Conservation (phyloP, 2,888 invertebrate species). For the Scrobipalpa atriplicella region DNA sequence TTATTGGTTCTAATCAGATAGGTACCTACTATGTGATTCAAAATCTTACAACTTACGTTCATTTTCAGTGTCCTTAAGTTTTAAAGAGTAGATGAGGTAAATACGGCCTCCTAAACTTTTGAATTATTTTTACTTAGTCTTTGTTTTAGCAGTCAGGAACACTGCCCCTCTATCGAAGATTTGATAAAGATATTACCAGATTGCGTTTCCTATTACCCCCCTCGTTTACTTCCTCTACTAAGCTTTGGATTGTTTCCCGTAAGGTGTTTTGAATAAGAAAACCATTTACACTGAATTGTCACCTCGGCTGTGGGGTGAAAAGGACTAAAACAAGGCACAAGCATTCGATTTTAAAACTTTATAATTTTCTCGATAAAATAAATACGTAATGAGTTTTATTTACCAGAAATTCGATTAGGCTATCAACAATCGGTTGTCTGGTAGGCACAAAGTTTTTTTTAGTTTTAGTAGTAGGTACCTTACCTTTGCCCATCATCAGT, state of each 20-base stretch:
- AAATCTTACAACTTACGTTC: too few relatives aligned
- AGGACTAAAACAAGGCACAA: too few relatives aligned
- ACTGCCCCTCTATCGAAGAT: conserved; percentile 29
- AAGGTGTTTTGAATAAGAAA: conserved; percentile 47
- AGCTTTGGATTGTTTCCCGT: conserved; percentile 16
- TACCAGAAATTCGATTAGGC: neutral
- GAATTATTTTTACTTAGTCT: neutral
- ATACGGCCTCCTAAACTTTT: neutral
- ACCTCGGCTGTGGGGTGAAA: conserved; percentile 13
- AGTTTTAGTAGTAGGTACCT: too few relatives aligned
- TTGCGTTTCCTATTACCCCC: conserved; percentile 29
- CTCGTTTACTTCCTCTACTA: conserved; percentile 11
- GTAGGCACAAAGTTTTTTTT: too few relatives aligned
- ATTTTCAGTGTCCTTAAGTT: too few relatives aligned
- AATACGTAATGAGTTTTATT: neutral
- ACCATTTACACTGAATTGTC: conserved; percentile 34
- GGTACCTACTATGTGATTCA: too few relatives aligned
- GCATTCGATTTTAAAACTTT: too few relatives aligned
- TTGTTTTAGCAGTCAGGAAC: neutral
- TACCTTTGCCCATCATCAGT: too few relatives aligned
- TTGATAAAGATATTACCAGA: conserved; percentile 50
- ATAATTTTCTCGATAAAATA: neutral
- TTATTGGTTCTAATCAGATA: too few relatives aligned
- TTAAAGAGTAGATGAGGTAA: too few relatives aligned
- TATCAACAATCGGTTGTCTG: neutral